Base-by-base conservation (phyloP, 2,888 invertebrate species). In the Tenthredo amoena region DNA sequence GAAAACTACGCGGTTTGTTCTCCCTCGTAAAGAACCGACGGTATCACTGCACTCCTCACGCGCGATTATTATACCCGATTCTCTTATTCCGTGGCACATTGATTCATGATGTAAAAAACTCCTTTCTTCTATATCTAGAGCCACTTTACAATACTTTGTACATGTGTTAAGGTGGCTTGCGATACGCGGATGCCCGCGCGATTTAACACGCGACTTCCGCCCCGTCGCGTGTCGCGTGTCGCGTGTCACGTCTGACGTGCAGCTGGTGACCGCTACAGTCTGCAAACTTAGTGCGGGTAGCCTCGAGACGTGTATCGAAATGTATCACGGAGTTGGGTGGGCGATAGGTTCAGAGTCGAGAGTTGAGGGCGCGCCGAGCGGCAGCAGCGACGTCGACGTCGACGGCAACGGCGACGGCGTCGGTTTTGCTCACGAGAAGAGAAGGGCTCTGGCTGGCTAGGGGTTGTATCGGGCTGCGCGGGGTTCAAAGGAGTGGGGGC, bases 291-390 rank as follows among this genome's bases (percentile, higher is more conserved):
- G 77, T 77, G 77, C 43, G 40, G 31, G 77, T 77, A 18, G 40
- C 77, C 55, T 50, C 21, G 72, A 77, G 77, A 81, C 90, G 91
- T 92, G 92, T 92, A 93, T 93, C 92, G 93, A 92, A 91, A 92
- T 92, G 92, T 92, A 92, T 93, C 93, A 93, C 91, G 90, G 90
- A 88, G 88, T 88, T 88, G 88, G 88, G 87, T 62, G 37, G 62
- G 81, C 81, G 81, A 81, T 50, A 40, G 62, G 81, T 62, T 62
- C 50, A 40, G 40, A 26, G 40, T 62, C 81, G 62, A 40, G 58
- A 62, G 62, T 62, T 81, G 81, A 81, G 81, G 81, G 81, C 81
- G 81, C 81, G 37, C 62, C 37, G 88, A 81, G 89, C 88, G 88
- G 88, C 87, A 86, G 89, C 88, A 87, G 88, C 89, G 88, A 89